Base-by-base conservation (phyloP, 2,797 vertebrate species). In the Coregonus suidteri region DNA sequence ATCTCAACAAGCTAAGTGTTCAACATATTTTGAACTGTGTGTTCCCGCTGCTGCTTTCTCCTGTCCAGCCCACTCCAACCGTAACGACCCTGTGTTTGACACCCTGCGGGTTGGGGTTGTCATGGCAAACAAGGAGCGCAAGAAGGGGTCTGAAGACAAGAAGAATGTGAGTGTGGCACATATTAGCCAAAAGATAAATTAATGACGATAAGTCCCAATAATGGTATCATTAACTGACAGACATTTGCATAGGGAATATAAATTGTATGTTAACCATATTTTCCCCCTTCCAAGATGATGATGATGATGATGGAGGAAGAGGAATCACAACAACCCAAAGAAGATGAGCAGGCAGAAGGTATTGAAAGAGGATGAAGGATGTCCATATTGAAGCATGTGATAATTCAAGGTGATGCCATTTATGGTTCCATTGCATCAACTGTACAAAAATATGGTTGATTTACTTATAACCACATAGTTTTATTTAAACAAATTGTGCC, bases 101-200 rank as follows among this genome's bases (percentile, higher is more conserved):
- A 97, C 96, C 0, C 92, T 98, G 77, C 94, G 97, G 6, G 92
- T 95, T 0, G 97, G 97, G 0, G 97, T 98, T 31, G 94, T 96
- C 81, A 98, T 98, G 97, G 97, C 97, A 88, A 98, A 98, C 92
- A 97, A 98, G 85, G 97, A 98, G 88, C 94, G 97, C 77, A 98
- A 98, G 86, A 98, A 98, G 85, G 95, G 94, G 3, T 95, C 96
- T 4, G 96, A 96, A 1, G 97, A 98, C 90, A 98, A 98, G 87
- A 98, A 98, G 84, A 96, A 95, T 0, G 97, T 98, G 90, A 94
- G 96, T 87, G 47, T 30, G 59, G 59, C 9, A 25, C 59, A 25
- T 11, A 25, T 30, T 64, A 20, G 56, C 41, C 41, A 47, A 47
- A 7, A 34, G 9, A 31, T 18, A 51, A 1, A 7, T 67, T 2